Percentiles rank a stretch among this genome's conserved stretches.
Evolutionary conservation across 2,888 invertebrate species (phyloP).

Genomic region (Hyles lineata): DNA sequence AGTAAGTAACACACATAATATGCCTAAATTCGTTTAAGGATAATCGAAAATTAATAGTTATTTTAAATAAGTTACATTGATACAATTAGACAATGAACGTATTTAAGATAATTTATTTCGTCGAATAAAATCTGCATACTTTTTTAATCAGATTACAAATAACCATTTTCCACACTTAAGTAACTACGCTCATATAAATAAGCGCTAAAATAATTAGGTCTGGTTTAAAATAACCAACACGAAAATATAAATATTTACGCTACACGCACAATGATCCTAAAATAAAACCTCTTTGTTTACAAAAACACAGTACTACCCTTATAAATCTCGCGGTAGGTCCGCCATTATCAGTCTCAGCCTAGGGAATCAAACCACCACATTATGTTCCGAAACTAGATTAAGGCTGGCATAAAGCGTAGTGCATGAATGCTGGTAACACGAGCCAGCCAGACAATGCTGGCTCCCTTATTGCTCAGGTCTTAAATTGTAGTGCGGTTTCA

Average conservation of each 20-base stretch:
- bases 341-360: constrained; percentile 36
- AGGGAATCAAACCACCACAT: constrained; percentile 49
- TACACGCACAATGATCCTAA: constrained; percentile 8
- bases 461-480: constrained; percentile 82
- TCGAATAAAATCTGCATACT: too few species aligned
- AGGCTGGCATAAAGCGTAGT: constrained; percentile 65
- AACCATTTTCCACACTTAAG: too few species aligned
- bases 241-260: constrained; percentile 12
- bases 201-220: too few species aligned
- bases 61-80: too few species aligned
- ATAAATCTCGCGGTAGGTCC: constrained; percentile 54
- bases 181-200: too few species aligned
- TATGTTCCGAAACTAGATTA: constrained; percentile 60
- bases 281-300: constrained; percentile 15
- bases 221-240: background rate
- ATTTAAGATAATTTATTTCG: too few species aligned
- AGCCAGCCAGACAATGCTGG: constrained; percentile 76
- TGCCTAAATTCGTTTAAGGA: background rate
- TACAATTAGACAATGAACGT: too few species aligned
- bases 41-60: too few species aligned
- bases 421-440: constrained; percentile 76
- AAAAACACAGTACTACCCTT: constrained; percentile 39
- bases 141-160: too few species aligned
- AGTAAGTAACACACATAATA: background rate
- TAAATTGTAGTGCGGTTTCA: constrained; percentile 83